Conservation (phyloP, 2,113 vertebrate species). For the Bos indicus region DNA sequence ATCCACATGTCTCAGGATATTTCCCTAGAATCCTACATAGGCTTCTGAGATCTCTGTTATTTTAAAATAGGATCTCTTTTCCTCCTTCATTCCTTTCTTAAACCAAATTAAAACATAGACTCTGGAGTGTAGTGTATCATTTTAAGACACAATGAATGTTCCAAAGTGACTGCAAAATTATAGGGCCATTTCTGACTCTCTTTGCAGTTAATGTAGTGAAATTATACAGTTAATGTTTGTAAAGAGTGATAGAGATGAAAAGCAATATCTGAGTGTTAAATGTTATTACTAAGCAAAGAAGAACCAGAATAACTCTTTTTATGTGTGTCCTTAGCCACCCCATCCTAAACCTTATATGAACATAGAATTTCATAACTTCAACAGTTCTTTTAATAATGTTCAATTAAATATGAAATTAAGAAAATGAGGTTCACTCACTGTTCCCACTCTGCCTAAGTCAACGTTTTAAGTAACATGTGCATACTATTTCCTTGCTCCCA, state of each 20-base stretch:
- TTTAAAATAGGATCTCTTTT: not conserved
- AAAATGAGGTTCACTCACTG: not conserved
- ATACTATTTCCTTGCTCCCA: conserved; percentile 42
- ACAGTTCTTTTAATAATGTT: conserved; percentile 52
- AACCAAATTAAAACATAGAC: conserved; percentile 6
- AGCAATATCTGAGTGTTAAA: conserved; percentile 12
- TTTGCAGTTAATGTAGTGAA: conserved; percentile 18
- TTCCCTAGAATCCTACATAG: not conserved
- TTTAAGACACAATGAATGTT: conserved; percentile 32
- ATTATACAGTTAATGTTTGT: conserved; percentile 46
- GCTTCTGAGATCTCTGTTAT: not conserved
- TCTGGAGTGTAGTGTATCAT: not conserved
- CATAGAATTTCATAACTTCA: not conserved
- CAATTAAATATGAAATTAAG: conserved; percentile 50
- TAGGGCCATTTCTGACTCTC: not conserved
- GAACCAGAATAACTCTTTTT: conserved; percentile 6
- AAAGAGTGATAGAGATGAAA: conserved; percentile 31
- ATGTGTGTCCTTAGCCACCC: conserved; percentile 14
- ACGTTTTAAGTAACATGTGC: conserved; percentile 10
- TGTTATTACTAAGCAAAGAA: not conserved
- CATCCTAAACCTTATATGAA: not conserved
- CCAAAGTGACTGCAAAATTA: conserved; percentile 41
- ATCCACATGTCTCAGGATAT: not conserved
- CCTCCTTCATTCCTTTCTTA: not conserved
- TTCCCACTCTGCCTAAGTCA: not conserved